Evolutionary conservation across 2,888 invertebrate species (phyloP), one percentile per base, ranked within the genome.

Genomic region (Anoncus sp.): DNA sequence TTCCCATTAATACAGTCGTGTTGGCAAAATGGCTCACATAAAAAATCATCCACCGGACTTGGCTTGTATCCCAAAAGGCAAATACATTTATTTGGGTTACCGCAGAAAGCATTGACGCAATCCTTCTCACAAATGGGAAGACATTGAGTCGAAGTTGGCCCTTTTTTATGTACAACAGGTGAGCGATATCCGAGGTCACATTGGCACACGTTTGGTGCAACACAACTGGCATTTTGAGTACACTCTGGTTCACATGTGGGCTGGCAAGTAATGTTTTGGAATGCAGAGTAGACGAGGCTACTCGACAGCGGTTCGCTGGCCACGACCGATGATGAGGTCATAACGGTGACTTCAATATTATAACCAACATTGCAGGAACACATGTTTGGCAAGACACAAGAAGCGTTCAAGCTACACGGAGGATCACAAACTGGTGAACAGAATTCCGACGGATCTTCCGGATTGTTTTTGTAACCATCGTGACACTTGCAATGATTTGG

Each of bases 1-100:
- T 85, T 63, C 1, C 91, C 90, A 81, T 92, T 92, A 53, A 87
- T 24, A 74, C 93, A 93, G 0, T 88, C 84, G 0, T 88, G 88
- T 16, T 88, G 82, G 80, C 85, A 85, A 9, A 77, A 12, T 24
- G 85, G 83, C 66, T 75, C 71, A 20, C 81, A 81, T 12, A 20
- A 10, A 49, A 63, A 71, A 18, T 72, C 66, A 31, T 75, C 74
- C 4, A 27, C 3, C 1, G 20, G 35, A 49, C 47, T 73, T 3
- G 63, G 31, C 22, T 60, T 62, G 55, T 72, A 81, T 3, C 81
- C 81, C 9, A n/a, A 5, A n/a, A 45, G 9, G 20, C 81, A 82
- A 24, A 22, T 35, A 69, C 81, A 82, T 60, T 76, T 66, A 20
- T 82, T 77, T 24, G 81, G 81, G 9, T 51, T 63, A 2, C 43